These are phyloP conservation scores for Plectropomus leopardus DNA, from an alignment of 2,113 vertebrate species.

Conservation along the genomic window DNA sequence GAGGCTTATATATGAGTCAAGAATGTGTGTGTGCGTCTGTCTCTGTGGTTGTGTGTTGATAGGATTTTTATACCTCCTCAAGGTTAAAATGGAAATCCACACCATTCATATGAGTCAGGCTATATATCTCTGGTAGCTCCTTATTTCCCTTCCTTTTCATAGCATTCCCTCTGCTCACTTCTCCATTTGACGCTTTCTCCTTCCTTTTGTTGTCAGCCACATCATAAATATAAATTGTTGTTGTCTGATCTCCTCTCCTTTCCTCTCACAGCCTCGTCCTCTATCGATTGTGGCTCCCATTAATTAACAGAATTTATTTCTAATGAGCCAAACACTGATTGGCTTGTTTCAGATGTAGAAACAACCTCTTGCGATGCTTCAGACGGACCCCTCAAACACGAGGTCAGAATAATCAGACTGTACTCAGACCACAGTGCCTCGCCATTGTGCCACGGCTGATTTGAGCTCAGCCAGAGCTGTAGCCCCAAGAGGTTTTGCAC, in stretches of 20 bases:
- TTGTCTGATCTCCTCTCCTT: neutral
- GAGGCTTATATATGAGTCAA: constrained; percentile 40
- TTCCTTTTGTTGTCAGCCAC: constrained; percentile 25
- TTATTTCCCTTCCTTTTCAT: constrained; percentile 11
- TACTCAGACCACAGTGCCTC: constrained; percentile 14
- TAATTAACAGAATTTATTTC: constrained; percentile 63
- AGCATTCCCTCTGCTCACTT: neutral
- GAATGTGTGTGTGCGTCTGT: constrained; percentile 6
- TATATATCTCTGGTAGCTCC: constrained; percentile 27
- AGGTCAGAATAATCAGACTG: constrained; percentile 41
- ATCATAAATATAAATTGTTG: constrained; percentile 38
- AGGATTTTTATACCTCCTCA: constrained; percentile 46
- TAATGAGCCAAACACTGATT: constrained; percentile 62
- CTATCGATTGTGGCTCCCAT: constrained; percentile 40
- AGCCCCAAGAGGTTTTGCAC: constrained; percentile 16
- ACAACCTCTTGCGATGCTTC: constrained; percentile 18
- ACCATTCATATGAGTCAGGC: constrained; percentile 41
- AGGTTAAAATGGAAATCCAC: constrained; percentile 55
- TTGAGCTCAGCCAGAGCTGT: neutral
- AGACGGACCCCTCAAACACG: constrained; percentile 21
- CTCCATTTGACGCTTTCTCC: constrained; percentile 16
- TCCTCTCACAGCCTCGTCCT: constrained; percentile 8
- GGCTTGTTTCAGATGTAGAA: constrained; percentile 36
- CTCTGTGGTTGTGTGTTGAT: neutral
- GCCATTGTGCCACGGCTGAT: constrained; percentile 1